Conservation (phyloP, 1,140 invertebrate genomes). For the Papilio xuthus region DNA sequence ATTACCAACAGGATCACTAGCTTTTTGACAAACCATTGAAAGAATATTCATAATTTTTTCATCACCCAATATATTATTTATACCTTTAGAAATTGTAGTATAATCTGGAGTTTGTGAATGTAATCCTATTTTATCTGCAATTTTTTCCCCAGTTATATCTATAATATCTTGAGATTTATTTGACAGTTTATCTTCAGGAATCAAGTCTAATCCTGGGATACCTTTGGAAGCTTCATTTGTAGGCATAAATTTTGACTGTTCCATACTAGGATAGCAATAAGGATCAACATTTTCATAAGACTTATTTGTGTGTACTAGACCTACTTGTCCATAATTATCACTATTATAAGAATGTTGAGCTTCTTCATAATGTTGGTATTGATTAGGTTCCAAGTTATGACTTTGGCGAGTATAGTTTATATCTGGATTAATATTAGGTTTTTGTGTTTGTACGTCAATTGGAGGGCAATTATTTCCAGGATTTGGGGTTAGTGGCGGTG, state of each 20-base stretch:
- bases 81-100: slow-evolving; percentile 82
- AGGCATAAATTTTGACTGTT: slow-evolving; percentile 59
- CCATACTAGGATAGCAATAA: slow-evolving; percentile 34
- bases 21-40: slow-evolving; percentile 74
- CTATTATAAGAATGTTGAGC: slow-evolving; percentile 49
- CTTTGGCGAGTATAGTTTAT: slow-evolving; percentile 49
- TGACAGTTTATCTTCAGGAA: slow-evolving; percentile 69
- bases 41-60: slow-evolving; percentile 83
- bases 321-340: slow-evolving; percentile 49
- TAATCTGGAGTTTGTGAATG: slow-evolving; percentile 74
- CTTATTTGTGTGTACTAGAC: slow-evolving; percentile 58
- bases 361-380: slow-evolving; percentile 44
- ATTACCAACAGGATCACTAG: slow-evolving; percentile 9
- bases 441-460: slow-evolving; percentile 40
- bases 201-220: slow-evolving; percentile 86
- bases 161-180: slow-evolving; percentile 59
- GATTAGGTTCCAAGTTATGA: slow-evolving; percentile 43
- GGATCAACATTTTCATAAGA: slow-evolving; percentile 49
- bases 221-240: slow-evolving; percentile 67
- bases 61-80: slow-evolving; percentile 83
- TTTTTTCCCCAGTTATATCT: slow-evolving; percentile 66
- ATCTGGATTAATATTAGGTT: slow-evolving; percentile 42
- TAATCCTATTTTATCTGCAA: slow-evolving; percentile 31
- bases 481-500: slow-evolving; percentile 49
- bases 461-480: slow-evolving; percentile 41